A percentile compares a stretch with the other conserved stretches of the same genome.
Conservation (phyloP, 2,888 invertebrate species). For the Cordilura impudica region DNA sequence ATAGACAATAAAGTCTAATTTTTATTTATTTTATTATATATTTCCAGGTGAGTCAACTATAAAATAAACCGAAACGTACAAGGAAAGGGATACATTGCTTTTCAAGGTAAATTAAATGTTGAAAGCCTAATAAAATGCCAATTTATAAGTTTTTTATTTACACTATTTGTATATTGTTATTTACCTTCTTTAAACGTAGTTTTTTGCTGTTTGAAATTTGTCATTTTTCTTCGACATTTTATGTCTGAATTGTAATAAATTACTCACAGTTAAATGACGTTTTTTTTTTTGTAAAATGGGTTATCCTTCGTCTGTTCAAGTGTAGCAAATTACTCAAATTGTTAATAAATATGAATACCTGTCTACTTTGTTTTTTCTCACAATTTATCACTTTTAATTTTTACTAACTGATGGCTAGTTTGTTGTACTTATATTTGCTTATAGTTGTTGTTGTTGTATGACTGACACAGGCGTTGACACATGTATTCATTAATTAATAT, state of each 20-base stretch:
- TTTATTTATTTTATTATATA: conserved; percentile 27
- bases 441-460: neutral
- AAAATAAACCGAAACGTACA: neutral
- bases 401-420: conserved; percentile 42
- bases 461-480: conserved; percentile 48
- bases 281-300: neutral
- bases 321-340: conserved; percentile 32
- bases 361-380: conserved; percentile 38
- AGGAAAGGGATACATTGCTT: conserved; percentile 25
- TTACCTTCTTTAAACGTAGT: too few relatives aligned
- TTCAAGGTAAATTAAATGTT: conserved; percentile 48
- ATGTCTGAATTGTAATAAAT: neutral
- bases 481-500: conserved; percentile 29
- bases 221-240: neutral
- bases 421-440: neutral
- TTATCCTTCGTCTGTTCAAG: neutral
- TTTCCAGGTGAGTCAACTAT: conserved; percentile 41
- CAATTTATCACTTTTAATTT: conserved; percentile 49
- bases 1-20: too few relatives aligned
- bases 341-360: conserved; percentile 46
- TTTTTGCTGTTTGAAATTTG: conserved; percentile 13
- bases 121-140: conserved; percentile 47
- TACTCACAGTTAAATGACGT: neutral
- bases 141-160: conserved; percentile 48
- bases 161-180: too few relatives aligned